phyloP scores from a whole-genome alignment of 1,140 invertebrate genomes.

The Phymastichus coffea region DNA sequence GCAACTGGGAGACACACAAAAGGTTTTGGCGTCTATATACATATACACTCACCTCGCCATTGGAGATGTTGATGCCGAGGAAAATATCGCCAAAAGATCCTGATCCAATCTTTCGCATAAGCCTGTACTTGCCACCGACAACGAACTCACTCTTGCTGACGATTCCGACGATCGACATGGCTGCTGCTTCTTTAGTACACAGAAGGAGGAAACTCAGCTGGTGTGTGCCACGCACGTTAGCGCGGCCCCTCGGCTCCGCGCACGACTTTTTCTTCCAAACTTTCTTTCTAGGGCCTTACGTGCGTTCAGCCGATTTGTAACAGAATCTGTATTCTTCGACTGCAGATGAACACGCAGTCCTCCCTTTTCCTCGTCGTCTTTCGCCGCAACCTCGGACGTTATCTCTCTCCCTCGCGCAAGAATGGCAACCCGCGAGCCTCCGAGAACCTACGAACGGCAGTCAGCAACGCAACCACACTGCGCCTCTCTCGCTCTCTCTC shows the following conservation, averaged over 20 bases:
- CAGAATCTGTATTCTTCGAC: too few relatives aligned
- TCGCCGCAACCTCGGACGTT: too few relatives aligned
- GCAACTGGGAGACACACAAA: neutral
- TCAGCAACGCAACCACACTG: too few relatives aligned
- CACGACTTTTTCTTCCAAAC: neutral
- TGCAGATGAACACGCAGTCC: too few relatives aligned
- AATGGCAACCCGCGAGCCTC: too few relatives aligned
- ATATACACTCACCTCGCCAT: slow-evolving; percentile 83
- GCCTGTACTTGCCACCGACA: slow-evolving; percentile 89
- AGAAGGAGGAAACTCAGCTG: too few relatives aligned
- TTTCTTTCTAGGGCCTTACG: neutral
- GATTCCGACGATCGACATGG: slow-evolving; percentile 39
- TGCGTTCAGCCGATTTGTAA: too few relatives aligned
- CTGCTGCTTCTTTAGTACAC: too few relatives aligned
- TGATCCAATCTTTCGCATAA: slow-evolving; percentile 96
- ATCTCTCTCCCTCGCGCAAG: too few relatives aligned
- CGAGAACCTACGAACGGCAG: too few relatives aligned
- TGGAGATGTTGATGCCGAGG: slow-evolving; percentile 92
- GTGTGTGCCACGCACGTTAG: slow-evolving; percentile 24
- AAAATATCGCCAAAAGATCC: slow-evolving; percentile 99
- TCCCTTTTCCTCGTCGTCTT: too few relatives aligned
- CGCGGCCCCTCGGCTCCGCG: slow-evolving; percentile 2
- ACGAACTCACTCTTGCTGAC: slow-evolving; percentile 67
- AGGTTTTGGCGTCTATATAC: neutral
- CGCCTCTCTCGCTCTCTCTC: too few relatives aligned